phyloP scores from a whole-genome alignment of 2,888 invertebrate genomes.

The Andrena praecox region DNA sequence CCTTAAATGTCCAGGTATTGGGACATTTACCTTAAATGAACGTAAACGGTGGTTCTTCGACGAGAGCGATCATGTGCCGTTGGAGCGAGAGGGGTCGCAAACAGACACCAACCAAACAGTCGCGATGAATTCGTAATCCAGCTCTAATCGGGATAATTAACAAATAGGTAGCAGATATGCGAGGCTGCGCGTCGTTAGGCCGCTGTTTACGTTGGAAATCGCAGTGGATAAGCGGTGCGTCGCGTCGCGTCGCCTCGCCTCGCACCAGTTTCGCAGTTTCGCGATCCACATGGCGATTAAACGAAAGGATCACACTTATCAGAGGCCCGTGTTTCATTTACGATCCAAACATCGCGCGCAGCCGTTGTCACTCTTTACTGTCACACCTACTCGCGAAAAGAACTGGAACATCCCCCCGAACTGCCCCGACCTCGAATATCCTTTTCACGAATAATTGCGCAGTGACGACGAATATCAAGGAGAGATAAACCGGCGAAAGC shows the following conservation, averaged over 20 bases:
- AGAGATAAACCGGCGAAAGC: too few species aligned
- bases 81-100: slow-evolving; percentile 3
- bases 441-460: too few species aligned
- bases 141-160: slow-evolving; percentile 51
- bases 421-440: too few species aligned
- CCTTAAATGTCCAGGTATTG: too few species aligned
- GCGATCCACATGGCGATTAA: background rate
- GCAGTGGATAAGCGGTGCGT: slow-evolving; percentile 24
- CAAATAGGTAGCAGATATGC: slow-evolving; percentile 17
- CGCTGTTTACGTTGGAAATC: slow-evolving; percentile 37
- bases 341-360: slow-evolving; percentile 12
- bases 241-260: background rate
- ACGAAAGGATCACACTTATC: slow-evolving; percentile 18
- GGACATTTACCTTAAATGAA: too few species aligned
- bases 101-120: slow-evolving; percentile 20
- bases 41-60: slow-evolving; percentile 41
- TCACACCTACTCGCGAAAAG: slow-evolving; percentile 6
- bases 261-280: background rate
- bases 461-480: too few species aligned
- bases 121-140: slow-evolving; percentile 43
- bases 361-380: background rate
- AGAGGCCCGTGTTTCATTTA: background rate
- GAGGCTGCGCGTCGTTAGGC: slow-evolving; percentile 9
- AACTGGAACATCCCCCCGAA: too few species aligned
- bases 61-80: slow-evolving; percentile 24